A percentile compares a stretch with the other conserved stretches of the same genome.
These are phyloP conservation scores for Jaculus jaculus DNA, from an alignment of 2,113 vertebrate species.

Conservation along the genomic window DNA sequence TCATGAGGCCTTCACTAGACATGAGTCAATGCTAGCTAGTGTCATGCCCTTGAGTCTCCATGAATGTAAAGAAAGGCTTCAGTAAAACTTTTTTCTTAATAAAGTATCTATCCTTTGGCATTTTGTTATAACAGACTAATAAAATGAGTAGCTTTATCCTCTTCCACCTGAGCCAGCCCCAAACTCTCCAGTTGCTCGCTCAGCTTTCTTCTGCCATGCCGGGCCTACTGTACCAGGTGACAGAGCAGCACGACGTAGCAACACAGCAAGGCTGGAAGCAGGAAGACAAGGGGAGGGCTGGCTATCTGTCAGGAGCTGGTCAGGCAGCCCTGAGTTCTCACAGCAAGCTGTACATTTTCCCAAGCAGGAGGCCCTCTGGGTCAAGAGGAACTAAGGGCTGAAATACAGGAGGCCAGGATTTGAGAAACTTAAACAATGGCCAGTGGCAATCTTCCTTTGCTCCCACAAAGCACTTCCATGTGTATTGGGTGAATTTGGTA, in stretches of 20 bases:
- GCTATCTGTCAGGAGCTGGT: neutral
- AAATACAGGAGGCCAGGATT: neutral
- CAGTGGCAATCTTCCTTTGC: neutral
- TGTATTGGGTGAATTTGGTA: neutral
- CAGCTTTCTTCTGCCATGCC: neutral
- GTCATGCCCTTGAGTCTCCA: neutral
- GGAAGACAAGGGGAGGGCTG: neutral
- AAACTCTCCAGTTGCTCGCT: neutral
- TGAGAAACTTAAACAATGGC: neutral
- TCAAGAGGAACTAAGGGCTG: neutral
- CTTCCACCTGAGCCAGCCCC: neutral
- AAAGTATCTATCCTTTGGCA: neutral
- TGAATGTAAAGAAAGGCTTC: neutral
- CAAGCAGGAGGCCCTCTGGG: neutral
- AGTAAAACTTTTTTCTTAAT: neutral
- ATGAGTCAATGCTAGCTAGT: neutral
- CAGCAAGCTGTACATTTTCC: neutral
- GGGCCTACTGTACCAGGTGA: conserved; percentile 2
- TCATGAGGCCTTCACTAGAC: neutral
- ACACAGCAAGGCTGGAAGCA: neutral
- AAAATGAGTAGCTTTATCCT: neutral
- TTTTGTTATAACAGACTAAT: neutral
- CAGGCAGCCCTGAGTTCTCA: neutral
- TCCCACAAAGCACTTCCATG: neutral
- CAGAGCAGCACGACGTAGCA: neutral